Percentiles rank a stretch among this genome's conserved stretches.
These are phyloP conservation scores for Rhincodon typus DNA, from an alignment of 2,797 vertebrate genomes.

Conservation along the genomic window DNA sequence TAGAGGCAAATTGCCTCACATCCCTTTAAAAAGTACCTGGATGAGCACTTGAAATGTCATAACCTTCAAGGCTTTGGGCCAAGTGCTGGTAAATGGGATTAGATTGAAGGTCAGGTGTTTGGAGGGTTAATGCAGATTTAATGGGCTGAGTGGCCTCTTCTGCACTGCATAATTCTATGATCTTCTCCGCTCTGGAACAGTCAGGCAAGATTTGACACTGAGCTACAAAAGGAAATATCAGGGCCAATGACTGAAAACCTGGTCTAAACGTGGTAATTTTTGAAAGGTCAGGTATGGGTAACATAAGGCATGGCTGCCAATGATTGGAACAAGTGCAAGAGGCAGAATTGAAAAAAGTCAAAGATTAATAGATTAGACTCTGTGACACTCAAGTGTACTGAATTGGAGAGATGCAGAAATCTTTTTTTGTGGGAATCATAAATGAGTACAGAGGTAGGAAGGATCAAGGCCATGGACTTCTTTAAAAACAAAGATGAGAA, in stretches of 20 bases:
- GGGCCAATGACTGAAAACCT: neutral
- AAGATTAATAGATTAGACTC: neutral
- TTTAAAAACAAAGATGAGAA: neutral
- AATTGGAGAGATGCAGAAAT: neutral
- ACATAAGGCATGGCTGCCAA: neutral
- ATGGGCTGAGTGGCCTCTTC: too few species aligned
- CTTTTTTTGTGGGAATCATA: neutral
- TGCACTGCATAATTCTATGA: too few species aligned
- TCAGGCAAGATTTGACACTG: neutral
- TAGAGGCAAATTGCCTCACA: too few species aligned
- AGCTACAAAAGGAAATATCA: neutral
- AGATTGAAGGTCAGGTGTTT: too few species aligned
- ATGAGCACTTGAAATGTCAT: too few species aligned
- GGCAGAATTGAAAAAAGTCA: neutral
- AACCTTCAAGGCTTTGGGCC: too few species aligned
- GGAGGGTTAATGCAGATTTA: too few species aligned
- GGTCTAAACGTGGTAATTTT: neutral
- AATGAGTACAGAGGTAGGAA: neutral
- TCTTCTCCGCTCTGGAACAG: neutral
- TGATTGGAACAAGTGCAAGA: neutral
- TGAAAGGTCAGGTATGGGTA: neutral
- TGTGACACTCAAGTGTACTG: neutral
- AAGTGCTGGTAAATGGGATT: too few species aligned
- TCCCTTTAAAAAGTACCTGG: too few species aligned
- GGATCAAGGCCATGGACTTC: too few species aligned